These are phyloP conservation scores for Melangyna quadrimaculata DNA, from an alignment of 2,888 invertebrate species.

Conservation along the genomic window DNA sequence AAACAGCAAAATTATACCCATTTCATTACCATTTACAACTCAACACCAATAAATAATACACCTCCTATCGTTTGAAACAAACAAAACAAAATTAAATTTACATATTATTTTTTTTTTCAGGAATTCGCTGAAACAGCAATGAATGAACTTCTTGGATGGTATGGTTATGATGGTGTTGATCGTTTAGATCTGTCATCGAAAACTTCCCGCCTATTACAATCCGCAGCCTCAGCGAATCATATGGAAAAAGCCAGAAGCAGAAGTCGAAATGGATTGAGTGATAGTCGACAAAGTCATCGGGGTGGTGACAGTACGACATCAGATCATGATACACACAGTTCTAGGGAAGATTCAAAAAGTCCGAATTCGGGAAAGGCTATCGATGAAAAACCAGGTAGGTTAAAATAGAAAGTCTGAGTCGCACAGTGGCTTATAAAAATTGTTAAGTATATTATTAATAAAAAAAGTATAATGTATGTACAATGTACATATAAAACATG, in stretches of 20 bases:
- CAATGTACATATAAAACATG: no score
- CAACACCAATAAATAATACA: neutral
- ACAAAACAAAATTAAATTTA: neutral
- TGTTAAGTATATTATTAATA: no score
- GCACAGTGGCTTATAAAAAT: no score
- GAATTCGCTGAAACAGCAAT: constrained; percentile 95
- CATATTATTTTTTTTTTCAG: constrained; percentile 82
- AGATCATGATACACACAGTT: constrained; percentile 80
- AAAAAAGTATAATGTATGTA: no score
- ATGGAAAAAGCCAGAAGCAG: constrained; percentile 52
- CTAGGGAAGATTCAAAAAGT: constrained; percentile 81
- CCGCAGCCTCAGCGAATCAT: constrained; percentile 64
- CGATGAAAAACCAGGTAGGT: constrained; percentile 79
- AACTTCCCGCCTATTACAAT: constrained; percentile 77
- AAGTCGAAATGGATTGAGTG: constrained; percentile 70
- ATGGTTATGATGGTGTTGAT: constrained; percentile 90
- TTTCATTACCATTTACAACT: neutral
- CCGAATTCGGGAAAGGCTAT: constrained; percentile 77
- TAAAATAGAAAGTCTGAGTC: neutral
- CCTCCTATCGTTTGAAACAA: neutral
- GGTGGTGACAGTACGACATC: constrained; percentile 78
- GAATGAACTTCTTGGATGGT: constrained; percentile 96
- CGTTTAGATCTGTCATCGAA: constrained; percentile 82
- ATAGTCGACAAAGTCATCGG: constrained; percentile 62
- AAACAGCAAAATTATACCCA: neutral